phyloP scores from a whole-genome alignment of 2,113 vertebrate species.

The Macrotus californicus region DNA sequence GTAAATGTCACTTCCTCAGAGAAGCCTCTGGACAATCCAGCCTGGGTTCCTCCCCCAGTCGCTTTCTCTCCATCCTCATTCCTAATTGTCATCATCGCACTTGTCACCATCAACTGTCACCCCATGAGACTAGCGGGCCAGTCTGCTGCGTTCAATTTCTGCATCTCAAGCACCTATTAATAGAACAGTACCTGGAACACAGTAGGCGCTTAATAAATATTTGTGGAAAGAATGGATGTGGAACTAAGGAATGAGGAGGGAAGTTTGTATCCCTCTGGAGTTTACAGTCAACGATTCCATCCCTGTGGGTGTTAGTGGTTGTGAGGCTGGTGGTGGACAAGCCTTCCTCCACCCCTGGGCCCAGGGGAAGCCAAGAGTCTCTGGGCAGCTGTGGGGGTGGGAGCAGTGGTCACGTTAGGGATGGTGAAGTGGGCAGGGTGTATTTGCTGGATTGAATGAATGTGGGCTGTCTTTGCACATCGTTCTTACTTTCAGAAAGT shows the following conservation, averaged over 20 bases:
- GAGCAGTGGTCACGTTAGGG: background rate
- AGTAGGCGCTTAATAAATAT: background rate
- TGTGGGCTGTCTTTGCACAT: background rate
- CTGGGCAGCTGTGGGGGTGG: background rate
- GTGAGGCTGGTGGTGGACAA: background rate
- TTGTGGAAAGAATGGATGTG: background rate
- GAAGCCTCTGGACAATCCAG: background rate
- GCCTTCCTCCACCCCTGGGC: background rate
- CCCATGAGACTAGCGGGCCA: background rate
- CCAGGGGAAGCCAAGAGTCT: background rate
- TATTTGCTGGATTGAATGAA: background rate
- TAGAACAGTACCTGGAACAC: background rate
- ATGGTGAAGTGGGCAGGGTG: background rate
- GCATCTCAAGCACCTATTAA: background rate
- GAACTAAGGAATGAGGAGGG: background rate
- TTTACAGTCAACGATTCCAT: background rate
- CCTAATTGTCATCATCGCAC: background rate
- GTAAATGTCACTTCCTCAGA: slow-evolving; percentile 28
- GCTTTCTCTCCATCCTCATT: background rate
- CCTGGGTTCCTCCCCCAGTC: background rate
- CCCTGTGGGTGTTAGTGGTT: background rate
- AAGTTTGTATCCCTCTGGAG: background rate
- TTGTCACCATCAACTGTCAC: background rate
- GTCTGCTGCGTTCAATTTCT: background rate
- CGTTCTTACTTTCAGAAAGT: background rate